phyloP scores from a whole-genome alignment of 2,888 invertebrate species.

The Oconnorella tubifera region DNA sequence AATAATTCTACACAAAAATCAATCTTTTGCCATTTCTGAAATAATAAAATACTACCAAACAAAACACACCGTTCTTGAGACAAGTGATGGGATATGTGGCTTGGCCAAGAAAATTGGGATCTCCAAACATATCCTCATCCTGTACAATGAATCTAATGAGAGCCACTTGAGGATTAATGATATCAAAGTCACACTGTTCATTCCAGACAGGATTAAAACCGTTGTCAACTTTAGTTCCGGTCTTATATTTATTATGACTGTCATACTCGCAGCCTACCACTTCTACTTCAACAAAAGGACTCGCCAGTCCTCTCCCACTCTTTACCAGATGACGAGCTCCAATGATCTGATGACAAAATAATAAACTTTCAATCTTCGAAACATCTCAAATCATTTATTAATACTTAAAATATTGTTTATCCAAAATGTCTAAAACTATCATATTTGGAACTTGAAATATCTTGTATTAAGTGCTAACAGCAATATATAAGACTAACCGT shows the following conservation, averaged over 20 bases:
- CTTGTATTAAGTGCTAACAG: too few species aligned
- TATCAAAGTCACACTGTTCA: slow-evolving; percentile 61
- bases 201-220: slow-evolving; percentile 61
- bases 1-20: too few species aligned
- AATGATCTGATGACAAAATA: slow-evolving; percentile 63
- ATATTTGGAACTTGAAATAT: too few species aligned
- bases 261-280: slow-evolving; percentile 84
- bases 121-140: slow-evolving; percentile 92
- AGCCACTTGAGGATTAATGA: slow-evolving; percentile 61
- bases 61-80: slow-evolving; percentile 43
- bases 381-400: too few species aligned
- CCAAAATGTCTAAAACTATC: too few species aligned
- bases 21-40: too few species aligned
- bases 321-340: slow-evolving; percentile 85
- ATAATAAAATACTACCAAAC: too few species aligned
- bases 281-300: slow-evolving; percentile 89
- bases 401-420: too few species aligned
- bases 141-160: slow-evolving; percentile 62
- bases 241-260: slow-evolving; percentile 71
- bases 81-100: slow-evolving; percentile 78
- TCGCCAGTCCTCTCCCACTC: slow-evolving; percentile 70
- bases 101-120: slow-evolving; percentile 93
- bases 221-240: slow-evolving; percentile 59
- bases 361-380: background rate
- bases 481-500: slow-evolving; percentile 58